Conservation (phyloP, 2,888 invertebrate genomes). For the Schrankia costaestrigalis region DNA sequence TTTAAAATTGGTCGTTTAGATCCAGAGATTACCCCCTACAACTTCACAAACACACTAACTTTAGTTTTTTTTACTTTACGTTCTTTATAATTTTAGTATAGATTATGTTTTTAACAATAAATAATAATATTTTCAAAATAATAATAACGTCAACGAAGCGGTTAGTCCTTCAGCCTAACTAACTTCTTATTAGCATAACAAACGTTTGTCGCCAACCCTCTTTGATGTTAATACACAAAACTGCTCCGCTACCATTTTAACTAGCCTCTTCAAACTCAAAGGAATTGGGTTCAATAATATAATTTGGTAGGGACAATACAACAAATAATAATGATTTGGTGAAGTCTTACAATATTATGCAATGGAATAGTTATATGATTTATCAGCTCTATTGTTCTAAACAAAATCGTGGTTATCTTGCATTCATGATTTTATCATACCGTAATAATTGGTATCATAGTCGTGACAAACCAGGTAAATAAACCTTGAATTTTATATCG, state of each 20-base stretch:
- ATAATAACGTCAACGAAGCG: conserved; percentile 20
- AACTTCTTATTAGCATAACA: conserved; percentile 33
- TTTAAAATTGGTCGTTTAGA: too few relatives aligned
- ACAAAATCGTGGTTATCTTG: too few relatives aligned
- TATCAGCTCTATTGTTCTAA: too few relatives aligned
- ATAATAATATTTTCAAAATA: conserved; percentile 2
- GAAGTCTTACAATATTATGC: neutral
- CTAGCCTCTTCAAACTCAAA: conserved; percentile 19
- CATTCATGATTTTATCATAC: too few relatives aligned
- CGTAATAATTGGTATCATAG: too few relatives aligned
- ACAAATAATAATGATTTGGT: neutral
- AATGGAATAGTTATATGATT: neutral
- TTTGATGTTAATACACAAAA: conserved; percentile 33
- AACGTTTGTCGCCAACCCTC: conserved; percentile 24
- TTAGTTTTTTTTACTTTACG: too few relatives aligned
- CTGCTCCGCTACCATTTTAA: conserved; percentile 25
- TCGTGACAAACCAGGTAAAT: too few relatives aligned
- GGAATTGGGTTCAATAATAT: conserved; percentile 21
- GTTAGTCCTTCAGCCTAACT: conserved; percentile 23
- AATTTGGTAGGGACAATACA: conserved; percentile 5
- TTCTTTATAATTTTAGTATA: too few relatives aligned
- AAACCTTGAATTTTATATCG: too few relatives aligned
- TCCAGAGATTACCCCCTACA: too few relatives aligned
- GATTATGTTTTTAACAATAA: too few relatives aligned
- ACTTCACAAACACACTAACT: too few relatives aligned